phyloP scores from a whole-genome alignment of 2,797 vertebrate species.

The Periophthalmus magnuspinnatus region DNA sequence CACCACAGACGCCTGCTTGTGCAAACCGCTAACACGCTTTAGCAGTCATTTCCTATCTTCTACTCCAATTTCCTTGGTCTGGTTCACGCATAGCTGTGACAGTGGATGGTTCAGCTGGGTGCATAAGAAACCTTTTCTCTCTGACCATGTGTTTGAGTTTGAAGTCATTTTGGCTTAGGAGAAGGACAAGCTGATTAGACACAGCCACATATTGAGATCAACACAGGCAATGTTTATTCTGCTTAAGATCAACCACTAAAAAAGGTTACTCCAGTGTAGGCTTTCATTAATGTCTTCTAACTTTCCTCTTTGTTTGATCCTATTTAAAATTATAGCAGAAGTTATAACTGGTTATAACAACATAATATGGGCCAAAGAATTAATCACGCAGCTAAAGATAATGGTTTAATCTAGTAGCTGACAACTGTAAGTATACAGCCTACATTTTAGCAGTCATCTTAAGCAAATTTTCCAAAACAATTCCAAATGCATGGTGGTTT shows the following conservation, averaged over 20 bases:
- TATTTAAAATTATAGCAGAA: neutral
- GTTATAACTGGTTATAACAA: neutral
- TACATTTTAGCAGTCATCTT: slow-evolving; percentile 34
- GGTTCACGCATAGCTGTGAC: slow-evolving; percentile 50
- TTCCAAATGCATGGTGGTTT: slow-evolving; percentile 44
- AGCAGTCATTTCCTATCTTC: slow-evolving; percentile 81
- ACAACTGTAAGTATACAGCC: neutral
- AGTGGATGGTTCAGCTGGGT: slow-evolving; percentile 59
- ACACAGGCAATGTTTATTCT: neutral
- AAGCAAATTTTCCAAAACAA: slow-evolving; percentile 53
- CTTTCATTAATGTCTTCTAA: neutral
- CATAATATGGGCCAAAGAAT: neutral
- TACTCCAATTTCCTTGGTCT: slow-evolving; percentile 77
- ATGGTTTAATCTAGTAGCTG: neutral
- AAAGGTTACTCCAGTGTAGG: slow-evolving; percentile 6
- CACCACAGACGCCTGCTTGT: slow-evolving; percentile 72
- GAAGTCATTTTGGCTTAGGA: slow-evolving; percentile 36
- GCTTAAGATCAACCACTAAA: slow-evolving; percentile 14
- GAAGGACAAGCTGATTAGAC: slow-evolving; percentile 28
- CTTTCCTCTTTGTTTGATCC: neutral
- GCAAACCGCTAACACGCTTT: slow-evolving; percentile 60
- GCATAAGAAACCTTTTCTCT: slow-evolving; percentile 59
- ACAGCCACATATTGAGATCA: slow-evolving; percentile 20
- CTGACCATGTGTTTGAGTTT: slow-evolving; percentile 31
- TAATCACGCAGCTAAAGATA: neutral